Conservation (phyloP, 2,888 invertebrate species). For the Lissocephala sabroskyi region DNA sequence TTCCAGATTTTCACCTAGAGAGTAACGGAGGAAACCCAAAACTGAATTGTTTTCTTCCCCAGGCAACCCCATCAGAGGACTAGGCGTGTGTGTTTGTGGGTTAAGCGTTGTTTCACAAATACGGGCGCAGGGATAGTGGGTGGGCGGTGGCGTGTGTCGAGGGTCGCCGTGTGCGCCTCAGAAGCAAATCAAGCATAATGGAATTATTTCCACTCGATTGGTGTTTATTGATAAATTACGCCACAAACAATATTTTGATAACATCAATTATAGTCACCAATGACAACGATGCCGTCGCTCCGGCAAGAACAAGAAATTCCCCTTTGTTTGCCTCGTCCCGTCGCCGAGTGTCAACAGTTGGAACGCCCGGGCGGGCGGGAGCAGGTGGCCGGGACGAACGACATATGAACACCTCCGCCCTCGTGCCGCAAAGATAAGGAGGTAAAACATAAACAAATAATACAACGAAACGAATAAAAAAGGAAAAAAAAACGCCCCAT, state of each 20-base stretch:
- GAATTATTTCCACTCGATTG: conserved; percentile 69
- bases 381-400: too few species aligned
- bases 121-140: too few species aligned
- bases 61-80: too few species aligned
- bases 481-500: conserved; percentile 14
- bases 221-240: conserved; percentile 69
- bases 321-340: not conserved
- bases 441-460: conserved; percentile 23
- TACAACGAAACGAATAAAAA: conserved; percentile 25
- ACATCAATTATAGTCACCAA: conserved; percentile 68
- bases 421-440: not conserved
- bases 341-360: not conserved
- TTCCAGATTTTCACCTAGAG: too few species aligned
- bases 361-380: not conserved
- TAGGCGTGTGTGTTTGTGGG: too few species aligned
- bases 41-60: too few species aligned
- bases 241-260: conserved; percentile 70
- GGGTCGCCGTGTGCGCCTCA: too few species aligned
- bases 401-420: too few species aligned
- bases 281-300: conserved; percentile 13
- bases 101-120: too few species aligned
- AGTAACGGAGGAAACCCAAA: too few species aligned
- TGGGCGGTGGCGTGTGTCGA: too few species aligned
- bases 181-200: conserved; percentile 68
- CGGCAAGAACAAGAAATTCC: not conserved